Percentiles rank a stretch among this genome's conserved stretches.
Conservation (phyloP, 2,888 invertebrate genomes). For the Frankliniella intonsa region DNA sequence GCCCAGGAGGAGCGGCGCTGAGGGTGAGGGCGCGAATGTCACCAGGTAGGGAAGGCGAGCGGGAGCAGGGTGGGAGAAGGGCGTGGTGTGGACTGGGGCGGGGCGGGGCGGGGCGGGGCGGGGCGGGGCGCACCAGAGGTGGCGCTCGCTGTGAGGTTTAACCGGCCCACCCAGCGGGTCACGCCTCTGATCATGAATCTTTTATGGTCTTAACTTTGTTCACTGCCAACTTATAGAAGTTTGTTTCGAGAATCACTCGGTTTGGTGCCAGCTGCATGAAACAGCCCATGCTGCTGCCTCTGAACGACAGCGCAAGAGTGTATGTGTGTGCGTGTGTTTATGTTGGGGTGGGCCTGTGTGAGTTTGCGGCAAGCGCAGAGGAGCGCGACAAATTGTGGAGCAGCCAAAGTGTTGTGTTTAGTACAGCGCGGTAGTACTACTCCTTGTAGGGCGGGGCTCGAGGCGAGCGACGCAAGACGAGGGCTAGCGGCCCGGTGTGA, state of each 20-base stretch:
- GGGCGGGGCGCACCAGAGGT: neutral
- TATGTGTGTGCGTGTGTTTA: neutral
- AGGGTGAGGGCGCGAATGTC: too few relatives aligned
- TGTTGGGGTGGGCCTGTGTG: too few relatives aligned
- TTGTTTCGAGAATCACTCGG: slow-evolving; percentile 22
- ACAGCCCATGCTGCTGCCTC: neutral
- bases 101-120: neutral
- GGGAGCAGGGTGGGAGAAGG: neutral
- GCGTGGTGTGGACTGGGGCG: neutral
- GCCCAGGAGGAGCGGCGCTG: neutral
- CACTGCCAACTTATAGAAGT: slow-evolving; percentile 13
- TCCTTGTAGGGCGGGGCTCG: too few relatives aligned
- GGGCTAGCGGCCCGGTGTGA: neutral
- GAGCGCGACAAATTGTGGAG: too few relatives aligned
- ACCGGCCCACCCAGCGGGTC: neutral
- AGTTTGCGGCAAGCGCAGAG: too few relatives aligned
- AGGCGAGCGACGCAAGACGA: too few relatives aligned
- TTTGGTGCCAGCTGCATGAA: neutral
- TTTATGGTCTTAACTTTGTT: slow-evolving; percentile 25
- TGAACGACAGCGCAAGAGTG: neutral
- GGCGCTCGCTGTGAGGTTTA: neutral
- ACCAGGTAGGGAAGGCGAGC: neutral
- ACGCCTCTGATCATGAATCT: slow-evolving; percentile 26
- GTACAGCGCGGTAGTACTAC: too few relatives aligned
- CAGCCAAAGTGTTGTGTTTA: too few relatives aligned